Conservation (phyloP, 2,888 invertebrate genomes). For the Chrysomela aeneicollis region DNA sequence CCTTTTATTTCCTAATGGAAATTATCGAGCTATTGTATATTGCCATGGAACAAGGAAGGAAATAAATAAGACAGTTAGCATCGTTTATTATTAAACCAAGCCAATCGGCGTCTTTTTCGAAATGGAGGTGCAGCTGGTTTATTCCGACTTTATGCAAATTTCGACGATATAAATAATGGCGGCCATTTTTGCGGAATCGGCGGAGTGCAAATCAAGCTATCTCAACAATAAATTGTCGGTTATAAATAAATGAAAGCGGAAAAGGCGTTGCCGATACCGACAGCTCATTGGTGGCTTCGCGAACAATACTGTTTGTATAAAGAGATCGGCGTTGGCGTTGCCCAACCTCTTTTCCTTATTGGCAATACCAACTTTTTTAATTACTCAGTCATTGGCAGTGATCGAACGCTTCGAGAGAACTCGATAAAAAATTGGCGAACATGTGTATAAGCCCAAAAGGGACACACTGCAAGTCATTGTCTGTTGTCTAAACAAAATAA, state of each 20-base stretch:
- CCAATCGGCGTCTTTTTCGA: background rate
- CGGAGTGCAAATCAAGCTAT: conserved; percentile 32
- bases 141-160: conserved; percentile 18
- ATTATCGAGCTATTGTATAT: background rate
- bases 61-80: too few species aligned
- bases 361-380: conserved; percentile 15
- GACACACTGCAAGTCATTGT: too few species aligned
- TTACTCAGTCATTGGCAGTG: background rate
- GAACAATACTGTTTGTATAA: conserved; percentile 42
- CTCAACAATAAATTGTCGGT: conserved; percentile 39
- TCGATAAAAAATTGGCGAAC: background rate
- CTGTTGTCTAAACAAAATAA: too few species aligned
- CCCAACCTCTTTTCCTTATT: conserved; percentile 49
- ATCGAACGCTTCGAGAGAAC: background rate
- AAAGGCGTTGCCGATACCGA: conserved; percentile 36
- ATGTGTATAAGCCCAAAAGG: too few species aligned
- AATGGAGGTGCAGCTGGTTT: conserved; percentile 10
- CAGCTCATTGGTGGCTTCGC: conserved; percentile 34
- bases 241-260: conserved; percentile 37
- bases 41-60: too few species aligned
- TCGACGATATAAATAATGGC: conserved; percentile 4
- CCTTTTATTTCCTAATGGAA: too few species aligned
- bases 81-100: conserved; percentile 46
- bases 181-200: conserved; percentile 15
- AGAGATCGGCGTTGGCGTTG: conserved; percentile 48